These are phyloP conservation scores for Drosophila equinoxialis DNA, from an alignment of 1,140 invertebrate genomes.

Conservation along the genomic window DNA sequence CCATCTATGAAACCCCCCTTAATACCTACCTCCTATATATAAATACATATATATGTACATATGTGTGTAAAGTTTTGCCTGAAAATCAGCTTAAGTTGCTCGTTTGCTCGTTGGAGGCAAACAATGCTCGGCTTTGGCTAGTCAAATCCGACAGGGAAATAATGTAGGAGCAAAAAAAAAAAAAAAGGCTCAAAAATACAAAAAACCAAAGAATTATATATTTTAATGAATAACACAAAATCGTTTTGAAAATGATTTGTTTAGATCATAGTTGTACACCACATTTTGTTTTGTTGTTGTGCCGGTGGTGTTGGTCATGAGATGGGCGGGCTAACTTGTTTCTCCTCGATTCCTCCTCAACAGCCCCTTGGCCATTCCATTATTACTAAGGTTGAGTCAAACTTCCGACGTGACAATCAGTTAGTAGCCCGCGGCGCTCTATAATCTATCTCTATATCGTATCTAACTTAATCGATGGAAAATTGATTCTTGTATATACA, in stretches of 20 bases:
- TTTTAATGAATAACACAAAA: conserved; percentile 76
- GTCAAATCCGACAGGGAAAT: conserved; percentile 78
- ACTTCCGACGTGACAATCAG: conserved; percentile 64
- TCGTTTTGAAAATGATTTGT: conserved; percentile 70
- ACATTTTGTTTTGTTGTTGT: conserved; percentile 11
- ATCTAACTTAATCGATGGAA: conserved; percentile 71
- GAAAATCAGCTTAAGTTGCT: conserved; percentile 49
- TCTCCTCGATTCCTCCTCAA: neutral
- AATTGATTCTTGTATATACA: conserved; percentile 76
- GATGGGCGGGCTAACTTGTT: conserved; percentile 7
- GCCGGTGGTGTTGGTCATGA: too few relatives aligned
- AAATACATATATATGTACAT: conserved; percentile 17
- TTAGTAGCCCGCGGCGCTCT: conserved; percentile 32
- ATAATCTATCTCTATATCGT: conserved; percentile 5
- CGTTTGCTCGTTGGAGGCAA: conserved; percentile 34
- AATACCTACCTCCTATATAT: neutral
- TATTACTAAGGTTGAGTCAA: conserved; percentile 41
- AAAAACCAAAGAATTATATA: conserved; percentile 44
- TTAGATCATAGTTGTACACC: conserved; percentile 45
- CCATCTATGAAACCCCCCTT: too few relatives aligned
- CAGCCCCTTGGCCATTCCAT: neutral
- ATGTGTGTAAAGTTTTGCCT: conserved; percentile 33
- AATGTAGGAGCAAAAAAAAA: conserved; percentile 59
- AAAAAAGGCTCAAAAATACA: conserved; percentile 33
- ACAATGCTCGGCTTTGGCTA: conserved; percentile 62